Conservation (phyloP, 1,140 invertebrate genomes). For the Hyphantria cunea region DNA sequence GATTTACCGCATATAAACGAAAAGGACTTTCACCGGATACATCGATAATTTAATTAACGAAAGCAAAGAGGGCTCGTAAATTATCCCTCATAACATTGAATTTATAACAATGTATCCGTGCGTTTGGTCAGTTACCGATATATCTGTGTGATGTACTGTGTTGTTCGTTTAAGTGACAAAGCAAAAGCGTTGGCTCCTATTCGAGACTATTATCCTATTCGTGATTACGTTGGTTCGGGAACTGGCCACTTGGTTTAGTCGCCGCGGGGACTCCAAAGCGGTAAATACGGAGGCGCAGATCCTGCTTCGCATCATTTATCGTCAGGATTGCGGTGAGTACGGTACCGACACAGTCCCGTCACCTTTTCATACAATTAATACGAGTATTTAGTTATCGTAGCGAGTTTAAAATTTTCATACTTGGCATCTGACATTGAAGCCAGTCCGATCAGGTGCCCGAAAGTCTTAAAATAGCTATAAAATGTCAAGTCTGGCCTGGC, state of each 20-base stretch:
- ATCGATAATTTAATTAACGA: conserved; percentile 75
- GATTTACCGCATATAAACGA: conserved; percentile 45
- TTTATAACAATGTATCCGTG: conserved; percentile 69
- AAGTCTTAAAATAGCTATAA: conserved; percentile 78
- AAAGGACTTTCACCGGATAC: conserved; percentile 75
- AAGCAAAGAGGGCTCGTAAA: conserved; percentile 56
- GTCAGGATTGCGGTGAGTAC: conserved; percentile 76
- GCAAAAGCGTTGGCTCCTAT: conserved; percentile 72
- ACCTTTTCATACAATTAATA: conserved; percentile 34
- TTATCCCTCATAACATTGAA: conserved; percentile 59
- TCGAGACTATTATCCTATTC: conserved; percentile 77
- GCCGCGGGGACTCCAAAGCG: conserved; percentile 76
- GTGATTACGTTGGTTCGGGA: conserved; percentile 75
- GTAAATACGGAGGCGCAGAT: conserved; percentile 79
- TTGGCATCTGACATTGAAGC: conserved; percentile 73
- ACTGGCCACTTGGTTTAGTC: conserved; percentile 71
- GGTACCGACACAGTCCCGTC: conserved; percentile 24
- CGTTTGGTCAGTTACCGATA: conserved; percentile 65
- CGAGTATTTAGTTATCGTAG: conserved; percentile 4
- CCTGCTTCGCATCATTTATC: conserved; percentile 75
- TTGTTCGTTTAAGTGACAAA: conserved; percentile 77
- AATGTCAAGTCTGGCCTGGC: conserved; percentile 76
- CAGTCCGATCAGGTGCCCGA: conserved; percentile 70
- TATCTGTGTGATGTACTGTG: conserved; percentile 68
- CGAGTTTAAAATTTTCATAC: conserved; percentile 29